Conservation (phyloP, 2,888 invertebrate genomes). For the Drosophila demipolita region DNA sequence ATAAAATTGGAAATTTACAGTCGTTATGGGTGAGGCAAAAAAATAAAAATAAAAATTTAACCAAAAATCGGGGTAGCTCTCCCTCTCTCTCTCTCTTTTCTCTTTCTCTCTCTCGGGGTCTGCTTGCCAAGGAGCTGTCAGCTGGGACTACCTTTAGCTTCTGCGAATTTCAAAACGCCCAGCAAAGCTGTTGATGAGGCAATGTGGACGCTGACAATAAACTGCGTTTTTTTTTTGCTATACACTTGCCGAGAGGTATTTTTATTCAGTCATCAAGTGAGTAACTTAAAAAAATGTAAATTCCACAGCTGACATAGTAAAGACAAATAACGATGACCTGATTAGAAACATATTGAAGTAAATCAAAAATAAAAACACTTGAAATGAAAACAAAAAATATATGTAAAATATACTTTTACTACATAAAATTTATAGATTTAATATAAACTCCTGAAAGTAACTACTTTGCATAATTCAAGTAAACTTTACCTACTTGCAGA, state of each 20-base stretch:
- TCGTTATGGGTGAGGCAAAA: slow-evolving; percentile 57
- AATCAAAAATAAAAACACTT: not conserved
- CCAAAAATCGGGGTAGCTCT: slow-evolving; percentile 4
- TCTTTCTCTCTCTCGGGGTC: not conserved
- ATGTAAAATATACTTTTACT: not conserved
- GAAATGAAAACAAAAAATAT: not conserved
- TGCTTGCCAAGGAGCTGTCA: slow-evolving; percentile 38
- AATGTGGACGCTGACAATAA: slow-evolving; percentile 29
- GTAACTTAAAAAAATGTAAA: not conserved
- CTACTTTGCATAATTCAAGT: not conserved
- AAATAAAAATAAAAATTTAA: not conserved
- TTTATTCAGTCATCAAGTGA: accelerated
- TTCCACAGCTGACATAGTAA: not conserved
- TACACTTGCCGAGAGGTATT: slow-evolving; percentile 19
- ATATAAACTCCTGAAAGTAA: not conserved
- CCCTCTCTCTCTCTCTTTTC: slow-evolving; percentile 1
- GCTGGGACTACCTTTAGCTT: slow-evolving; percentile 67
- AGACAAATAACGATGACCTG: not conserved
- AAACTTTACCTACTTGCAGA: not conserved
- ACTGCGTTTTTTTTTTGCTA: slow-evolving; percentile 19
- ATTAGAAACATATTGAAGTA: not conserved
- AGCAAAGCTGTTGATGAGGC: slow-evolving; percentile 21
- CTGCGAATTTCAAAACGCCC: slow-evolving; percentile 59
- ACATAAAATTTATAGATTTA: not conserved
- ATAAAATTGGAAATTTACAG: slow-evolving; percentile 76